These are phyloP conservation scores for Conomelus anceps DNA, from an alignment of 2,888 invertebrate species.

Conservation along the genomic window DNA sequence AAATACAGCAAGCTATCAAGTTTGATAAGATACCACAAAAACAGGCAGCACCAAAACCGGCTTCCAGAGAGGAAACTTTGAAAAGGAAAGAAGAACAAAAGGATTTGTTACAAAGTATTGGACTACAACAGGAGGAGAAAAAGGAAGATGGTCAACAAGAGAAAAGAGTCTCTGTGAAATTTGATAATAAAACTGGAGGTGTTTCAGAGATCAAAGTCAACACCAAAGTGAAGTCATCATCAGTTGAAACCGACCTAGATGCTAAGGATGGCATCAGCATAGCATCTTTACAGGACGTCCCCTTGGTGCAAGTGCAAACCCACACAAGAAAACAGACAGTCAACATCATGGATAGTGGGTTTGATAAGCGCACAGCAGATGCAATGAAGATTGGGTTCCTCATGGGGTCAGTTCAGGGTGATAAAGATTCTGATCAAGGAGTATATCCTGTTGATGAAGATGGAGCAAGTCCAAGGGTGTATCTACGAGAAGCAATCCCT, in stretches of 20 bases:
- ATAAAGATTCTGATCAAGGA: not conserved
- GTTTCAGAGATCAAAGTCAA: conserved; percentile 4
- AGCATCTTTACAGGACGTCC: not conserved
- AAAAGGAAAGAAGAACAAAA: not conserved
- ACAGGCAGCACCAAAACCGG: not conserved
- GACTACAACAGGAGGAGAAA: not conserved
- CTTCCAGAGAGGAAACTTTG: not conserved
- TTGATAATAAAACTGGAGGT: not conserved
- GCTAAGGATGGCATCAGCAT: not conserved
- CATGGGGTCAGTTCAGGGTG: not conserved
- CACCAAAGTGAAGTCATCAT: not conserved
- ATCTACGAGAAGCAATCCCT: not conserved
- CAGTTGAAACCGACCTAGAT: not conserved
- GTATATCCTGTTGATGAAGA: not conserved
- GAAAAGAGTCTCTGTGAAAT: not conserved
- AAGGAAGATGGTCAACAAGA: not conserved
- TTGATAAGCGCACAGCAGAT: not conserved
- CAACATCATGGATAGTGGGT: not conserved
- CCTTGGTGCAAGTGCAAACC: not conserved
- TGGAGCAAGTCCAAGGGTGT: not conserved
- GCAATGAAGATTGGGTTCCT: not conserved
- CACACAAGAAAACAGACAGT: not conserved
- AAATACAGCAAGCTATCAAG: not conserved
- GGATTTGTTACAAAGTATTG: not conserved
- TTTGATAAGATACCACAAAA: not conserved